These are phyloP conservation scores for Digitonthophagus gazella DNA, from an alignment of 2,888 invertebrate species.

Conservation along the genomic window DNA sequence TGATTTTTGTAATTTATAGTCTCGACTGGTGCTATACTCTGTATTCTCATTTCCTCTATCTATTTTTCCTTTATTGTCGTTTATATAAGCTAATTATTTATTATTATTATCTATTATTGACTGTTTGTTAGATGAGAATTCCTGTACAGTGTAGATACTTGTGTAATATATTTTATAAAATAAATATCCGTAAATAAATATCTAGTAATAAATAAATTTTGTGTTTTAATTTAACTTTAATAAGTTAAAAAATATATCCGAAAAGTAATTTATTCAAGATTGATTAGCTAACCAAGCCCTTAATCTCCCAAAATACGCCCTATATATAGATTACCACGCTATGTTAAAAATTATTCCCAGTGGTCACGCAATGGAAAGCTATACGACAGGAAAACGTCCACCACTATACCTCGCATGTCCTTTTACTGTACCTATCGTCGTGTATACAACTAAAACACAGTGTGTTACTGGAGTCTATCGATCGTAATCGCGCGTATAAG, in stretches of 20 bases:
- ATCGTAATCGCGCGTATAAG: not conserved
- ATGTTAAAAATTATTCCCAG: not conserved
- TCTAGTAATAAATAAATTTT: constrained; percentile 41
- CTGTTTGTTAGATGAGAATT: constrained; percentile 44
- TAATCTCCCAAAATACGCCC: not conserved
- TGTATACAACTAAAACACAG: not conserved
- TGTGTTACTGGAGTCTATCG: not conserved
- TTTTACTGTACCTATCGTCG: not conserved
- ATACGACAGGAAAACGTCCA: not conserved
- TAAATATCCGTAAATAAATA: constrained; percentile 50
- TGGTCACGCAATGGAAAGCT: not conserved
- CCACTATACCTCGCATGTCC: not conserved
- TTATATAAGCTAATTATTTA: not conserved
- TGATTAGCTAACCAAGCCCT: not conserved
- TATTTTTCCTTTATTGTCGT: constrained; percentile 31
- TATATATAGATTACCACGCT: not conserved
- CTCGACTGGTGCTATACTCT: constrained; percentile 53
- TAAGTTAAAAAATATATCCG: not conserved
- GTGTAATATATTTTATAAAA: constrained; percentile 55
- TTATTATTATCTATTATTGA: constrained; percentile 39
- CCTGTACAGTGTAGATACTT: constrained; percentile 55
- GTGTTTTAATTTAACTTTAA: not conserved
- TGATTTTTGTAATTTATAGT: constrained; percentile 46
- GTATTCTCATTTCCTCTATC: constrained; percentile 47
- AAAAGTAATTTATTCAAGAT: not conserved